Evolutionary conservation across 37 sponge, comb jelly and placozoan species (phyloP).

Genomic region (Theonella swinhoei): DNA sequence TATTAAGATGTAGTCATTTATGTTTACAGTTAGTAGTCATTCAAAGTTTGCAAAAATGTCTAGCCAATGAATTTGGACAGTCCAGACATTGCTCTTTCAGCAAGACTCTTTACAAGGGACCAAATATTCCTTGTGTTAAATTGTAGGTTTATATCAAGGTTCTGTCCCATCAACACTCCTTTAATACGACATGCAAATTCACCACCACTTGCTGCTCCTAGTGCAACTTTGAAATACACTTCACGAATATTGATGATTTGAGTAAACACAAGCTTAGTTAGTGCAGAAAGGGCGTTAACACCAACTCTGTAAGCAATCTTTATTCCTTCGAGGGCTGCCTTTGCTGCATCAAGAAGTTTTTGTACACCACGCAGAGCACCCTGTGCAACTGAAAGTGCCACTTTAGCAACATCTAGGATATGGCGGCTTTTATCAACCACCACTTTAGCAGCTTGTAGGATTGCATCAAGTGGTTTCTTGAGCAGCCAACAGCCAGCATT

Average conservation of each 20-base stretch:
- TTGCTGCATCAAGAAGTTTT: not conserved
- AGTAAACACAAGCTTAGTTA: not conserved
- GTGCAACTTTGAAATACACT: conserved; percentile 14
- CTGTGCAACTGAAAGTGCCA: not conserved
- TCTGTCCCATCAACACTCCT: not conserved
- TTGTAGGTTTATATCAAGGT: not conserved
- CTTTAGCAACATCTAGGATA: conserved; percentile 10
- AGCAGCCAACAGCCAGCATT: conserved; percentile 19
- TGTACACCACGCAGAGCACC: not conserved
- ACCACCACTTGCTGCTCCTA: conserved; percentile 2
- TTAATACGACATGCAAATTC: not conserved
- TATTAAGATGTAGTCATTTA: no score
- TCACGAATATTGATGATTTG: conserved; percentile 8
- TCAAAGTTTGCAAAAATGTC: no score
- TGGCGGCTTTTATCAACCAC: not conserved
- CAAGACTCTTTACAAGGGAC: conserved; percentile 9
- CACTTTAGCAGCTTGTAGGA: conserved; percentile 9
- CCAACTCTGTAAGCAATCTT: not conserved
- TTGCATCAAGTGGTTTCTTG: not conserved
- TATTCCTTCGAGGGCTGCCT: not conserved
- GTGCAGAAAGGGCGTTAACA: not conserved
- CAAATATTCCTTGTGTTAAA: conserved; percentile 2
- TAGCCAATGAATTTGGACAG: conserved; percentile 3
- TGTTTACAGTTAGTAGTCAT: no score
- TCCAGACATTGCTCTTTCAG: not conserved